Base-by-base conservation (phyloP, 2,797 vertebrate genomes). In the Melanotaenia boesemani region DNA sequence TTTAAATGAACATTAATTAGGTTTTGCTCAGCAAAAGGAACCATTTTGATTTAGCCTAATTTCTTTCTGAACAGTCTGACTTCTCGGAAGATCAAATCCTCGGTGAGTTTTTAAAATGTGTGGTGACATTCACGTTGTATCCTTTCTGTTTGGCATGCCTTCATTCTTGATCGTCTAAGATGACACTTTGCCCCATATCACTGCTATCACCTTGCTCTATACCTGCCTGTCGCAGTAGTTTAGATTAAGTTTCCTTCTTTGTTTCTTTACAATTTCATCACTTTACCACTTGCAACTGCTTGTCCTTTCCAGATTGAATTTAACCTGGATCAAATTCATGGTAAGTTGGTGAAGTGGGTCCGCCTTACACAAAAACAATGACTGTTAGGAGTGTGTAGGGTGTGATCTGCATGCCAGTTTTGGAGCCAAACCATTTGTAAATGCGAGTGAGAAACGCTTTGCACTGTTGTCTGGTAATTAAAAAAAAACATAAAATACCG, bases 271-370 rank as follows among this genome's bases (percentile, higher is more conserved):
- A 82, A 61, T 92, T 85, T 93, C 81, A 86, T 61, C 85, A 80
- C 88, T 90, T 88, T 85, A 86, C 89, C 82, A 84, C 89, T 91
- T 93, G 88, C 84, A 71, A 89, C 76, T 91, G 77, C 90, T 90
- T 93, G 85, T 93, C 73, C 91, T 88, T 92, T 94, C 86, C 94
- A 97, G 97, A 96, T 96, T 95, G 96, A 96, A 85, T 97, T 97
- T 96, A 96, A 95, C 91, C 93, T 94, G 95, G 95, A 96, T 86
- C 96, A 97, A 84, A 95, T 97, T 84, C 95, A 96, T 85, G 97
- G 97, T 98, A 94, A 97, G 96, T 95, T 74, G 56, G 80, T 65
- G 64, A 69, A 63, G 66, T 63, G 63, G 70, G 65, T 2, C 46
- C 67, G 57, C 24, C 48, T 79, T 36, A 63, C 36, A 16, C 48